Evolutionary conservation across 2,113 vertebrate species (phyloP), one percentile per base, ranked within the genome.

Genomic region (Callipepla squamata): DNA sequence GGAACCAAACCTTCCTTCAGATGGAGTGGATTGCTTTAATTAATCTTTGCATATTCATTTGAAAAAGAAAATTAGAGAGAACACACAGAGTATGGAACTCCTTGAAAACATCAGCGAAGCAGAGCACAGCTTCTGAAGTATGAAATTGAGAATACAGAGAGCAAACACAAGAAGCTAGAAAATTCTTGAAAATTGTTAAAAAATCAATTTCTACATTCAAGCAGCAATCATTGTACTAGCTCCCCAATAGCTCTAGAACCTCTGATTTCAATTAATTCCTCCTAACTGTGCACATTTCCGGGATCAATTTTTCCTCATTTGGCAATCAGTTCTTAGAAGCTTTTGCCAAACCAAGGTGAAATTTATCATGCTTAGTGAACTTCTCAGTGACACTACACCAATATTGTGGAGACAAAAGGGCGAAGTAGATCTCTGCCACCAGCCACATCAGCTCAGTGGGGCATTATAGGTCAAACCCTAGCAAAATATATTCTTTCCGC

Each of bases 331-430:
- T 74, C 16, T 48, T 78, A 61, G 48, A 80, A 67, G 80, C 36
- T 75, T 69, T 40, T 89, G 28, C 30, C 36, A 72, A 61, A 70
- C 42, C 36, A 22, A 3, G 1, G 18, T 34, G 62, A 93, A 94
- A 92, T 91, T 89, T 81, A 62, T 86, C 58, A 88, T 81, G 61
- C 25, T 89, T 65, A 91, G 42, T 48, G 73, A 87, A 93, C 68
- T 91, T 82, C 78, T 82, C 58, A 63, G 67, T 81, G 72, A 74
- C 47, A 45, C 20, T 63, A 84, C 30, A 79, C 7, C 0, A 3
- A 20, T 87, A 77, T 17, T 3, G 1, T 55, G 38, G 45, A 88
- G 40, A 44, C 21, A 44, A 6, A 75, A 62, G 50, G 11, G 5
- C 40, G 78, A 85, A 89, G 40, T 7, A 50, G 2, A 0, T 48